phyloP scores from a whole-genome alignment of 37 sponge, comb jelly and placozoan species.

The Cladorhizidae sp. region DNA sequence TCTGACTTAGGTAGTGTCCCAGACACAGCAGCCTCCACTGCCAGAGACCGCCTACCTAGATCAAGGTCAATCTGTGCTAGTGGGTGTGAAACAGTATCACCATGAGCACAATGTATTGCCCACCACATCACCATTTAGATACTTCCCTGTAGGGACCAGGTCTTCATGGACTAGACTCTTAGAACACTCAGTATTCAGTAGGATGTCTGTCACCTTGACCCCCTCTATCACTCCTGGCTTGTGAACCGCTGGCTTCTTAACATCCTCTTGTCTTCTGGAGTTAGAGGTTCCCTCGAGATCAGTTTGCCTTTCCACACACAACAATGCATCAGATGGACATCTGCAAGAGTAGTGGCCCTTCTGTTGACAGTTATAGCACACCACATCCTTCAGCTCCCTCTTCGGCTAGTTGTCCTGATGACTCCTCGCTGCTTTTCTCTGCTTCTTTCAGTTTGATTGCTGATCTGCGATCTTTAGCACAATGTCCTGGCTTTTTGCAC shows the following conservation, averaged over 20 bases:
- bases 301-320: neutral
- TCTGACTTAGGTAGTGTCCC: too few species aligned
- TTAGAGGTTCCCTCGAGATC: neutral
- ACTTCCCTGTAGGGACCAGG: neutral
- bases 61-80: neutral
- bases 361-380: too few species aligned
- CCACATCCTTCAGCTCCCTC: too few species aligned
- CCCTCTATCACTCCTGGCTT: neutral
- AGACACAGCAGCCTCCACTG: too few species aligned
- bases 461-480: conserved; percentile 1
- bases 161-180: neutral
- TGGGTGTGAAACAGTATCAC: neutral
- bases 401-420: neutral
- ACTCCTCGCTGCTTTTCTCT: neutral
- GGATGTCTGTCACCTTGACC: conserved; percentile 1
- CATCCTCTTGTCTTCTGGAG: neutral
- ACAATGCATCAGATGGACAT: neutral
- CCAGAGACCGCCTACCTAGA: too few species aligned
- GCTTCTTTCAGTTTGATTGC: neutral
- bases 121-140: neutral
- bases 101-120: neutral
- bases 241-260: neutral
- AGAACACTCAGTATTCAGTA: conserved; percentile 9
- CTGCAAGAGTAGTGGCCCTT: neutral
- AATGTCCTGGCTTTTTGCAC: conserved; percentile 1